Evolutionary conservation across 2,113 vertebrate genomes (phyloP), one percentile per base, ranked within the genome.

Genomic region (Fulmarus glacialis): DNA sequence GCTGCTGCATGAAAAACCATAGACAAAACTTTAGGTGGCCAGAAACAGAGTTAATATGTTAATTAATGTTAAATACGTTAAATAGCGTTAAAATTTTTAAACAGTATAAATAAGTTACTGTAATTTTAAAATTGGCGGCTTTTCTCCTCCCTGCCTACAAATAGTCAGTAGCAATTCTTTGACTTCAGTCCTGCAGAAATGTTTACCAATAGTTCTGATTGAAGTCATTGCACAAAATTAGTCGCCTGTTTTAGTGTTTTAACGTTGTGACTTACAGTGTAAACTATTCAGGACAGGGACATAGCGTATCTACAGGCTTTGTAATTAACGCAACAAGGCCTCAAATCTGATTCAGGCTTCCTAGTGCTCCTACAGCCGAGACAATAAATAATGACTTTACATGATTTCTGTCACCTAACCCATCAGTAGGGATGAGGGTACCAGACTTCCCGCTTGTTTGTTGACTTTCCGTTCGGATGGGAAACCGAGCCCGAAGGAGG

Each of bases 401-500:
- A 2, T 5, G 19, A 77, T 12, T 60, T 64, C 72, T 34, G 4
- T 11, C 67, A 15, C 40, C 4, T 12, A 47, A 8, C 22, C 48
- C 4, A 2, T 11, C n/a, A 8, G 63, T 1, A 23, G 0, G 13
- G 81, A 8, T 3, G 40, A 40, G 50, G 3, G 32, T 13, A 15
- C 6, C 0, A 2, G 27, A 26, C 7, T 43, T 66, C 36, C 45
- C 8, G 0, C 36, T 27, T 17, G 23, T 23, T 60, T 3, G 1
- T 19, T 5, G 42, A 60, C 2, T 15, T 52, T 45, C 38, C 38
- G 30, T 59, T 24, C 0, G 7, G 14, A 40, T 8, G 18, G 55
- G 36, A 26, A 45, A 7, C 4, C 0, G 11, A 64, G 15, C 32
- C 11, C 0, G 0, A 12, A 24, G 20, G 8, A 71, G 27, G 50